These are phyloP conservation scores for Troides helena DNA, from an alignment of 2,888 invertebrate genomes.

Conservation along the genomic window DNA sequence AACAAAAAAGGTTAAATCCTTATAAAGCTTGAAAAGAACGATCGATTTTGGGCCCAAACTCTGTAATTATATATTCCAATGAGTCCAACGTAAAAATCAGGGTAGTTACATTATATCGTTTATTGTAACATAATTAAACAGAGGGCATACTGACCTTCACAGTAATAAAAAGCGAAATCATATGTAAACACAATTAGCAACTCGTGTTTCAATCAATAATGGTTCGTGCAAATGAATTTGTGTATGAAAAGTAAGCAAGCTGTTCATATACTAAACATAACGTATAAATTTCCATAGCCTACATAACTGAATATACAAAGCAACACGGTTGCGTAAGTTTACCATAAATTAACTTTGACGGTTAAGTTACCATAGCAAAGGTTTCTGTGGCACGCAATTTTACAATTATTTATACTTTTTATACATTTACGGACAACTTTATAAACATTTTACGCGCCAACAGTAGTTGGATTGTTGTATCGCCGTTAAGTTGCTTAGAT, in stretches of 20 bases:
- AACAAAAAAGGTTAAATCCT: not conserved
- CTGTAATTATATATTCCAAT: not conserved
- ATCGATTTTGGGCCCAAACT: not conserved
- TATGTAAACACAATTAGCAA: not conserved
- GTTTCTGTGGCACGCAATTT: slow-evolving; percentile 22
- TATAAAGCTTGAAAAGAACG: not conserved
- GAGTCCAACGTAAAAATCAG: not conserved
- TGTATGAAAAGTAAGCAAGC: not conserved
- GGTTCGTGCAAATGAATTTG: slow-evolving; percentile 3
- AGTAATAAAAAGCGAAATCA: not conserved
- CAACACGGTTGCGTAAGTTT: slow-evolving; percentile 15
- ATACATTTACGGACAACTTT: slow-evolving; percentile 16
- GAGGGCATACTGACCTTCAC: not conserved
- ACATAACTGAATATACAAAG: slow-evolving; percentile 3
- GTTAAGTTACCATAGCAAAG: slow-evolving; percentile 6
- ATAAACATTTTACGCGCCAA: slow-evolving; percentile 20
- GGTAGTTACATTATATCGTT: not conserved
- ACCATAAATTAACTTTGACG: slow-evolving; percentile 22
- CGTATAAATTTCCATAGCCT: not conserved
- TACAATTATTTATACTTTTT: slow-evolving; percentile 24
- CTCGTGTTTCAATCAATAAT: not conserved
- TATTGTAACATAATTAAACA: not conserved
- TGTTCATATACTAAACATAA: slow-evolving; percentile 2
- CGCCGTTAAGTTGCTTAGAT: slow-evolving; percentile 2
- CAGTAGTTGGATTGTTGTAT: slow-evolving; percentile 18